Conservation (phyloP, 2,113 vertebrate genomes). For the Genyomyrus donnyi region DNA sequence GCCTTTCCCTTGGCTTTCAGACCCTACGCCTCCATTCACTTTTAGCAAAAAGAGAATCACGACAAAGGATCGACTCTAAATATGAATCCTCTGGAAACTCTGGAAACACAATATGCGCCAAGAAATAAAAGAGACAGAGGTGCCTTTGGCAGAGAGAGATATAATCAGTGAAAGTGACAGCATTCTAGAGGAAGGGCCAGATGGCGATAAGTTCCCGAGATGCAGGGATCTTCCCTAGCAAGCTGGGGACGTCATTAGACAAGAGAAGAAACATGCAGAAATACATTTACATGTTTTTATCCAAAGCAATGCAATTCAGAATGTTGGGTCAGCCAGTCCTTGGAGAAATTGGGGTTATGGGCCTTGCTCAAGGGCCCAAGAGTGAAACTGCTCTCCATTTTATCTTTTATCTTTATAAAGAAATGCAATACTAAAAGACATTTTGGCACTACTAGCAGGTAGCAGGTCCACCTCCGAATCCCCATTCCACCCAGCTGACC, state of each 20-base stretch:
- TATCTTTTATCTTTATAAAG: not conserved
- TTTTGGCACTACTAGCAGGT: not conserved
- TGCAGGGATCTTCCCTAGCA: not conserved
- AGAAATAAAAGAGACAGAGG: not conserved
- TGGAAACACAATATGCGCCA: not conserved
- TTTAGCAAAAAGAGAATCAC: not conserved
- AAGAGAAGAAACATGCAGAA: not conserved
- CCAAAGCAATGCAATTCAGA: not conserved
- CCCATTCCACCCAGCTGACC: not conserved
- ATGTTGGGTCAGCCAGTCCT: not conserved
- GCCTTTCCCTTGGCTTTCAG: not conserved
- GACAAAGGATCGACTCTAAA: not conserved
- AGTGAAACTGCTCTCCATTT: not conserved
- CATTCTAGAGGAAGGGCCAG: not conserved
- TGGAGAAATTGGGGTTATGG: not conserved
- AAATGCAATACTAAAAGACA: not conserved
- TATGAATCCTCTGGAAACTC: not conserved
- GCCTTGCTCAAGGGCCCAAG: not conserved
- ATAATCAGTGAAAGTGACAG: not conserved
- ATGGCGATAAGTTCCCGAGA: not conserved
- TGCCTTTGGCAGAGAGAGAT: constrained; percentile 2
- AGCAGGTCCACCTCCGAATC: not conserved
- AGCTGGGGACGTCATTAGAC: not conserved
- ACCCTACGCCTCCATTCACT: not conserved
- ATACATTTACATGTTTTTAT: not conserved